Conservation (phyloP, 2,113 vertebrate species). For the Erythrolamprus reginae region DNA sequence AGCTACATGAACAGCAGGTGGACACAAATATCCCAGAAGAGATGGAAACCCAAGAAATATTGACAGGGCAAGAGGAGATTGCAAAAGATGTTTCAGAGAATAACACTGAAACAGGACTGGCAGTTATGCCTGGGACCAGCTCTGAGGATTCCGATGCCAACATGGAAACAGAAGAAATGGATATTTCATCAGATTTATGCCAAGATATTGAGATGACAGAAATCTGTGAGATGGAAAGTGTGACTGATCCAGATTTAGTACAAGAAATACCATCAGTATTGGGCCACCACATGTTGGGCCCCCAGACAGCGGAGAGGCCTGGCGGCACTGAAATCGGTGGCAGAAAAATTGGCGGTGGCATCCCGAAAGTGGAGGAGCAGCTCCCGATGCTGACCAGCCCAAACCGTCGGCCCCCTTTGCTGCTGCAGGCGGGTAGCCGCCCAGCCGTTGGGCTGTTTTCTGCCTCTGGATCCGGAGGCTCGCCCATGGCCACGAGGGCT, state of each 20-base stretch:
- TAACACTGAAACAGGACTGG: constrained; percentile 12
- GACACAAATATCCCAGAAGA: constrained; percentile 18
- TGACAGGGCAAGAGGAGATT: background rate
- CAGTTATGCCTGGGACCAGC: background rate
- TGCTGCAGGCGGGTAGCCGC: too few species aligned
- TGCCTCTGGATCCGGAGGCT: too few species aligned
- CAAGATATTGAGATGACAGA: constrained; percentile 32
- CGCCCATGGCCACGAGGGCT: too few species aligned
- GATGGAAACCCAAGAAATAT: constrained; percentile 50
- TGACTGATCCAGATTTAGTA: constrained; percentile 1
- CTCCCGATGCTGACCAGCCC: too few species aligned
- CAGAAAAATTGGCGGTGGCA: too few species aligned
- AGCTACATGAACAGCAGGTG: constrained; percentile 7
- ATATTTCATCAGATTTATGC: constrained; percentile 2
- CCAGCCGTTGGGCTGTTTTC: too few species aligned
- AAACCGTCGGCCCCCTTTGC: too few species aligned
- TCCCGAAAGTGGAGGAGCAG: too few species aligned
- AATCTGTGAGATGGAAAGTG: constrained; percentile 28
- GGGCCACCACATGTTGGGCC: too few species aligned
- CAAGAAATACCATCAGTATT: constrained; percentile 25
- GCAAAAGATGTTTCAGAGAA: constrained; percentile 12
- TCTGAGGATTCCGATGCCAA: constrained; percentile 23
- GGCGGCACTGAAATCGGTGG: too few species aligned
- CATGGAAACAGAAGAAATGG: constrained; percentile 35
- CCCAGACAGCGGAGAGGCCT: too few species aligned